These are phyloP conservation scores for Malurus leucopterus DNA, from an alignment of 2,797 vertebrate species.

Conservation along the genomic window DNA sequence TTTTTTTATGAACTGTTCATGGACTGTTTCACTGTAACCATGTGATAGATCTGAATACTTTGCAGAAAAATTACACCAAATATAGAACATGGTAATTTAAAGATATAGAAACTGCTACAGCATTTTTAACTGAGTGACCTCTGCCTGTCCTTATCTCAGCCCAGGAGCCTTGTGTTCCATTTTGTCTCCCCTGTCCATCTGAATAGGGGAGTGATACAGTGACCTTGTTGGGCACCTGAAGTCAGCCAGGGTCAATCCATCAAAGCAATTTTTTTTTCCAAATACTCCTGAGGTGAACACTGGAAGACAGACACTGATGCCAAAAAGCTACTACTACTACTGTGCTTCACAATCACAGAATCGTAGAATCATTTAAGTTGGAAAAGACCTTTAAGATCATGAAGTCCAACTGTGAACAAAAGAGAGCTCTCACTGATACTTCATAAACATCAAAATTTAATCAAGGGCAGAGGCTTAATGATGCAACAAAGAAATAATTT, in stretches of 20 bases:
- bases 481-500: background rate
- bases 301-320: background rate
- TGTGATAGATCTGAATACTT: background rate
- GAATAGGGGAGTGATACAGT: background rate
- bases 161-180: background rate
- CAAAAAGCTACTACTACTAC: background rate
- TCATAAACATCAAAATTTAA: background rate
- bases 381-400: background rate
- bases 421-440: background rate
- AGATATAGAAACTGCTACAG: conserved; percentile 74
- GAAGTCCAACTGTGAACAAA: background rate
- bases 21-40: background rate
- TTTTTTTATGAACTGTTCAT: background rate
- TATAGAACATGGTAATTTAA: conserved; percentile 79
- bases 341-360: background rate
- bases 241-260: background rate
- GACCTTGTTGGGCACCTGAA: background rate
- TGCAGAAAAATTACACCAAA: conserved; percentile 76
- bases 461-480: background rate
- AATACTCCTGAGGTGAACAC: background rate
- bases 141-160: background rate
- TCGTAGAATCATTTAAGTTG: background rate
- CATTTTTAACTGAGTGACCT: conserved; percentile 63
- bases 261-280: background rate
- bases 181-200: background rate